Percentiles rank a stretch among this genome's conserved stretches.
Conservation (phyloP, 1,140 invertebrate species). For the Leptopilina clavipes region DNA sequence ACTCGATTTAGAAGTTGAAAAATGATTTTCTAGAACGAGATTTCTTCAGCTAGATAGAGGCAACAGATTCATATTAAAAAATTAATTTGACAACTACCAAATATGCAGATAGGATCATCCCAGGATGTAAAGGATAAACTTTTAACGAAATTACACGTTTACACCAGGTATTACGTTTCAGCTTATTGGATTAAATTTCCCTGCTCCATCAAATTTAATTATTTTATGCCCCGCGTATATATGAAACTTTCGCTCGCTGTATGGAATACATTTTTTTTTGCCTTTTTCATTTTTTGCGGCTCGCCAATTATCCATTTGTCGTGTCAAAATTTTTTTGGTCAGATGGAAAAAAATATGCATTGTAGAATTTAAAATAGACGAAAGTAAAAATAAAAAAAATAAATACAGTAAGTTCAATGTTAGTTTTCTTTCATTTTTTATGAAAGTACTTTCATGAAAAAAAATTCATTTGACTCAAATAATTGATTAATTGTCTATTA, state of each 20-base stretch:
- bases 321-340: background rate
- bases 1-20: background rate
- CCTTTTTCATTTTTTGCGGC: too few relatives aligned
- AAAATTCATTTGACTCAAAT: too few relatives aligned
- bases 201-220: constrained; percentile 33
- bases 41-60: background rate
- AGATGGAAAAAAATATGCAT: background rate
- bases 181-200: constrained; percentile 34
- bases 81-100: constrained; percentile 22
- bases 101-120: constrained; percentile 31
- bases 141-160: constrained; percentile 33
- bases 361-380: background rate
- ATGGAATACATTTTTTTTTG: constrained; percentile 5
- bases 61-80: constrained; percentile 1
- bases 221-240: constrained; percentile 7
- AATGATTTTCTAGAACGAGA: background rate
- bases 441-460: too few relatives aligned
- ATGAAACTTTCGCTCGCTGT: constrained; percentile 9
- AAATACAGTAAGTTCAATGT: too few relatives aligned
- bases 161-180: constrained; percentile 33
- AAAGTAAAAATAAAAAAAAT: too few relatives aligned
- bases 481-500: too few relatives aligned
- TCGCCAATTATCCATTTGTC: constrained; percentile 30
- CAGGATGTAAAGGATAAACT: constrained; percentile 15
- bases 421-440: too few relatives aligned